Evolutionary conservation across 1,140 invertebrate species (phyloP).

Genomic region (Oedothorax gibbosus): DNA sequence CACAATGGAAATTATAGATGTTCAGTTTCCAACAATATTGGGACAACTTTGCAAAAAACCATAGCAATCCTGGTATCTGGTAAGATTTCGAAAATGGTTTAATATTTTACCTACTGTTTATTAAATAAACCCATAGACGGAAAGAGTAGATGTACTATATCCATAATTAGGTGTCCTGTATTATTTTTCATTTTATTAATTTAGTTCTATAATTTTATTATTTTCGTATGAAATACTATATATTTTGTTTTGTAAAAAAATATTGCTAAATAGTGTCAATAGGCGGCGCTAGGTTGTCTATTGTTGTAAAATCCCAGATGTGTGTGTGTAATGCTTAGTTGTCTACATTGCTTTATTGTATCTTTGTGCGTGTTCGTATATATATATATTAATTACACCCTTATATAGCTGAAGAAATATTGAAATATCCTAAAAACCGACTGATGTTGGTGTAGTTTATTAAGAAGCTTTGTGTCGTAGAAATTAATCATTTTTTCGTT

Average conservation of each 20-base stretch:
- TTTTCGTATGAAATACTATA: not conserved
- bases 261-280: not conserved
- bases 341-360: too few relatives aligned
- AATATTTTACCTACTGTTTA: not conserved
- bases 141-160: not conserved
- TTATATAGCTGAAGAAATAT: too few relatives aligned
- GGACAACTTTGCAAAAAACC: constrained; percentile 15
- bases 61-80: constrained; percentile 32
- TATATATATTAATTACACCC: too few relatives aligned
- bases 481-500: too few relatives aligned
- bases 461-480: too few relatives aligned
- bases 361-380: too few relatives aligned
- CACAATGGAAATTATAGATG: constrained; percentile 47
- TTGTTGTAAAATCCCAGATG: not conserved
- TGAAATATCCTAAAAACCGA: too few relatives aligned
- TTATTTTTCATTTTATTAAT: not conserved
- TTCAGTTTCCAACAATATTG: constrained; percentile 47
- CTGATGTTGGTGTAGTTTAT: too few relatives aligned
- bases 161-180: not conserved
- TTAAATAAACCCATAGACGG: not conserved
- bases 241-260: not conserved
- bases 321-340: too few relatives aligned
- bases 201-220: not conserved
- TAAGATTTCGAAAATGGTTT: constrained; percentile 27
- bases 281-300: constrained; percentile 26